Base-by-base conservation (phyloP, 2,888 invertebrate species). In the Metellina segmentata region DNA sequence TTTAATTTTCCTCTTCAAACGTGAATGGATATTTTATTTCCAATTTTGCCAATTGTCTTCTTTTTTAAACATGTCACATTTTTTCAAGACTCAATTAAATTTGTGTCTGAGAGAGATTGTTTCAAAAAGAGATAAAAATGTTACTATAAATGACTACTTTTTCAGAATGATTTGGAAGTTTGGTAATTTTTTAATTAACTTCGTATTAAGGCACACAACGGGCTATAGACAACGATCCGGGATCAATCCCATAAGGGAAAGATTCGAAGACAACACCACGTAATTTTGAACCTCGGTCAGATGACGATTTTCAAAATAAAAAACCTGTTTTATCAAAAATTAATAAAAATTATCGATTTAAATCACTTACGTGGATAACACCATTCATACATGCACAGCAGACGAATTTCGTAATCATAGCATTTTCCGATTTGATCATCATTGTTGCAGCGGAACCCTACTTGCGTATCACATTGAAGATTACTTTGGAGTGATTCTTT, bases 321-420 rank as follows among this genome's bases (percentile, higher is more conserved):
- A 13, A 49, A 48, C 20, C 8, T 87, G 11, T 51, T 69, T 34
- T 34, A 34, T 34, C 34, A 34, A 51, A 5, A 69, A 49, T 52
- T 74, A 7, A 7, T 16, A 75, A 13, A 75, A 13, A 13, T 20
- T 49, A 34, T 34, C 34, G 4, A 4, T 34, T 34, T 34, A 34
- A 34, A 34, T 34, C 34, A 89, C 85, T 93, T 83, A 93, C 93
- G 81, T 77, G 85, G 85, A 48, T 81, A 81, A 70, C 93, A 93
- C 91, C 93, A 92, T 49, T 90, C 94, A 90, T 94, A 94, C 51
- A 91, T 91, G 93, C 95, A 95, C 48, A 94, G 93, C 48, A 95
- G 94, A 53, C 95, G 93, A 49, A 95, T 94, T 93, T 95, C 94
- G 92, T 95, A 95, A 92, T 95, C 95, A 70, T 94, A 93, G 85